phyloP scores from a whole-genome alignment of 2,888 invertebrate species.

The Drosophila neotestacea region DNA sequence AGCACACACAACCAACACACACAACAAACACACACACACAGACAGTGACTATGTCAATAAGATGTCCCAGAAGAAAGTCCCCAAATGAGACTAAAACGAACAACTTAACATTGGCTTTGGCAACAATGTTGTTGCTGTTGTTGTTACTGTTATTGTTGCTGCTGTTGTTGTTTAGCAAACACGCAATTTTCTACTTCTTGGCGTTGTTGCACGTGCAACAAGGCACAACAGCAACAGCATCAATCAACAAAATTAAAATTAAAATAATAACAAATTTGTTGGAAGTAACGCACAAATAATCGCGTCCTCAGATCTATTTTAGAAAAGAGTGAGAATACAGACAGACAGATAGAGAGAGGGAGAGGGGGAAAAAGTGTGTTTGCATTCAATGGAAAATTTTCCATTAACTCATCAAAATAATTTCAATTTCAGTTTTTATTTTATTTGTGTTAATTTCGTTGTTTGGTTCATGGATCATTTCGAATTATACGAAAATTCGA shows the following conservation, averaged over 20 bases:
- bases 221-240: slow-evolving; percentile 23
- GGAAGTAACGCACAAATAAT: slow-evolving; percentile 50
- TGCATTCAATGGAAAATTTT: slow-evolving; percentile 60
- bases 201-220: slow-evolving; percentile 65
- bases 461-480: slow-evolving; percentile 27
- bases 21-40: slow-evolving; percentile 18
- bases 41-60: slow-evolving; percentile 47
- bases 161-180: slow-evolving; percentile 62
- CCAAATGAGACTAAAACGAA: slow-evolving; percentile 24
- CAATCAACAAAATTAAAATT: slow-evolving; percentile 74
- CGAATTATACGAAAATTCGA: slow-evolving; percentile 15
- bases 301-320: slow-evolving; percentile 4
- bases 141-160: slow-evolving; percentile 16
- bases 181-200: slow-evolving; percentile 71
- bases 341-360: not conserved
- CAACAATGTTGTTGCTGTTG: too few species aligned
- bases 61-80: slow-evolving; percentile 31
- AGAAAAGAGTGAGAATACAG: not conserved
- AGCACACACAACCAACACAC: slow-evolving; percentile 20
- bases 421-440: slow-evolving; percentile 45
- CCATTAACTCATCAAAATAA: slow-evolving; percentile 71
- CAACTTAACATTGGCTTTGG: slow-evolving; percentile 47
- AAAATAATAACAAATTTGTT: slow-evolving; percentile 66
- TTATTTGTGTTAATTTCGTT: slow-evolving; percentile 19
- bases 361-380: slow-evolving; percentile 12